Conservation (phyloP, 1,140 invertebrate genomes). For the Sesamia nonagrioides region DNA sequence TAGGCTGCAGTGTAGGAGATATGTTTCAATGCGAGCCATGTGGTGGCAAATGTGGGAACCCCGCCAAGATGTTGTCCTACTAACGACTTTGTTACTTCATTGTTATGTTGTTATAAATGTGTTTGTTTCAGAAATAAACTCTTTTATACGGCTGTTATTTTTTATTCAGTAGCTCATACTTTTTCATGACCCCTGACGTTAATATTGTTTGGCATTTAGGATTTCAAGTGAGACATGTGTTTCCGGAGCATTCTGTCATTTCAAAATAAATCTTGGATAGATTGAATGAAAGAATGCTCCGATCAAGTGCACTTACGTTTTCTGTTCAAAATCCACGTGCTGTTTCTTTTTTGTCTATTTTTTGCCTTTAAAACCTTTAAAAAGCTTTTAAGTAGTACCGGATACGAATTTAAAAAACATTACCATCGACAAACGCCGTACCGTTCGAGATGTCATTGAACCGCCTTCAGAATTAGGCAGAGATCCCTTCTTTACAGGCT, state of each 20-base stretch:
- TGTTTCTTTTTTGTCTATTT: slow-evolving; percentile 45
- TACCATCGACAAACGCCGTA: slow-evolving; percentile 57
- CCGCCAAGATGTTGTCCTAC: slow-evolving; percentile 82
- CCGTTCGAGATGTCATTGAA: slow-evolving; percentile 71
- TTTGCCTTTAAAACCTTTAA: slow-evolving; percentile 55
- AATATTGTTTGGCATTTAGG: slow-evolving; percentile 17
- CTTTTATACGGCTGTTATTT: slow-evolving; percentile 21
- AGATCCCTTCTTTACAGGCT: slow-evolving; percentile 67
- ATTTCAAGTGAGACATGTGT: slow-evolving; percentile 22
- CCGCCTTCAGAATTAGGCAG: slow-evolving; percentile 70
- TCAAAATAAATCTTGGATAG: too few relatives aligned
- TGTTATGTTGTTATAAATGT: slow-evolving; percentile 73
- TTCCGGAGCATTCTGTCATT: too few relatives aligned
- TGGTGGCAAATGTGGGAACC: slow-evolving; percentile 85
- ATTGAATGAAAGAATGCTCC: slow-evolving; percentile 15
- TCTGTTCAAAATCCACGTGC: slow-evolving; percentile 59
- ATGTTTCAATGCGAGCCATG: slow-evolving; percentile 82
- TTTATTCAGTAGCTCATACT: slow-evolving; percentile 19
- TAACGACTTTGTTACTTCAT: slow-evolving; percentile 83
- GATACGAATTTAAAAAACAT: slow-evolving; percentile 74
- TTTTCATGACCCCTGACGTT: neutral
- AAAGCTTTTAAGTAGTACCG: slow-evolving; percentile 67
- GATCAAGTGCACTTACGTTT: slow-evolving; percentile 36
- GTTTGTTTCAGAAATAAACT: slow-evolving; percentile 45
- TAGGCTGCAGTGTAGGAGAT: slow-evolving; percentile 73